Conservation (phyloP, 2,113 vertebrate genomes). For the Oceanodroma tethys region DNA sequence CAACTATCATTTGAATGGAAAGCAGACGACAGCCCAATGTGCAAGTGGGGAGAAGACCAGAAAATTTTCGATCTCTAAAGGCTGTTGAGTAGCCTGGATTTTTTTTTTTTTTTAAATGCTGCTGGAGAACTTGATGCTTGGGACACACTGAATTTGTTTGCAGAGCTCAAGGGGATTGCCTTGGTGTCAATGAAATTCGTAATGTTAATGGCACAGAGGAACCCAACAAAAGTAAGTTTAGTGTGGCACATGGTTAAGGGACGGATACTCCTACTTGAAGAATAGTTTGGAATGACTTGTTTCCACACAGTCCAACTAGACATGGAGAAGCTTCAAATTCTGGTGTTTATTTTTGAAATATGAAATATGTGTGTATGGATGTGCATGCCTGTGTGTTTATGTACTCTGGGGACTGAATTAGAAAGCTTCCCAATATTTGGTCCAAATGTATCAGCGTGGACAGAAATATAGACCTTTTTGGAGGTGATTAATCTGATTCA, state of each 20-base stretch:
- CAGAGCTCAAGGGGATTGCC: background rate
- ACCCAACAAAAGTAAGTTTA: background rate
- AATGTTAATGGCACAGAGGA: background rate
- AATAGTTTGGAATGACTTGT: background rate
- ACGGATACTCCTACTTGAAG: background rate
- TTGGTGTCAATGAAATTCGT: background rate
- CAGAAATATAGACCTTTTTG: background rate
- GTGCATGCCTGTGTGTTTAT: background rate
- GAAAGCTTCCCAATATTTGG: background rate
- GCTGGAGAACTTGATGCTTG: background rate
- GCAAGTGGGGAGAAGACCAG: background rate
- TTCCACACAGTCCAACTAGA: background rate
- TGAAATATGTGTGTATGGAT: background rate
- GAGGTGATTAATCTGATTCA: background rate
- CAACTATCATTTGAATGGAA: rapidly evolving
- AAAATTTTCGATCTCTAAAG: background rate
- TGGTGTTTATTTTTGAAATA: background rate
- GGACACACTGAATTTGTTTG: background rate
- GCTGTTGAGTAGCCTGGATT: background rate
- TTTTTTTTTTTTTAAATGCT: background rate
- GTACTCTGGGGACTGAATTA: background rate
- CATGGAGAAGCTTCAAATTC: background rate
- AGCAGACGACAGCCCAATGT: background rate
- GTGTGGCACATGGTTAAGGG: background rate
- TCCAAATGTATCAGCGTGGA: background rate